phyloP scores from a whole-genome alignment of 1,140 invertebrate genomes.

The Hycleus phaleratus region DNA sequence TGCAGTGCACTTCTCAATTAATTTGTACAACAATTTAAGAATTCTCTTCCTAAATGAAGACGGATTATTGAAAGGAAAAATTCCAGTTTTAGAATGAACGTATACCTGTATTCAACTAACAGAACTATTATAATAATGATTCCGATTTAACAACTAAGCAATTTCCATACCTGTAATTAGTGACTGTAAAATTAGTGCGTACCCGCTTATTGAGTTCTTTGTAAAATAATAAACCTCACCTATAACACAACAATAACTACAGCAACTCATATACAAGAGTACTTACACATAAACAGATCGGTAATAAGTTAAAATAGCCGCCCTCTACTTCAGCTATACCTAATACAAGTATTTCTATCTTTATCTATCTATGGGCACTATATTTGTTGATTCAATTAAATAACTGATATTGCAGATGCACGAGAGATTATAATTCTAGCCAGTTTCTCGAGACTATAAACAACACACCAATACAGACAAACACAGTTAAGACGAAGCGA shows the following conservation, averaged over 20 bases:
- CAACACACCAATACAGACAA: neutral
- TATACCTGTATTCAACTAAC: too few species aligned
- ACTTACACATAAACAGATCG: too few species aligned
- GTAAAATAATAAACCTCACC: slow-evolving; percentile 1
- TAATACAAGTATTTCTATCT: too few species aligned
- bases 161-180: slow-evolving; percentile 12
- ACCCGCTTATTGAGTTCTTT: slow-evolving; percentile 7
- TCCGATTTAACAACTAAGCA: neutral
- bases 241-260: neutral
- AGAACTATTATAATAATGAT: too few species aligned
- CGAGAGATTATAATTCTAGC: slow-evolving; percentile 13
- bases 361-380: too few species aligned
- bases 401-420: slow-evolving; percentile 15
- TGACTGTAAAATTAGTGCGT: slow-evolving; percentile 7
- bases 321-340: too few species aligned
- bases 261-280: neutral
- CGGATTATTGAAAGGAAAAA: too few species aligned
- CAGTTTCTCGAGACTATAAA: slow-evolving; percentile 7
- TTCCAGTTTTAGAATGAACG: too few species aligned
- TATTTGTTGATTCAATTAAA: slow-evolving; percentile 17
- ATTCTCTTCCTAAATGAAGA: neutral
- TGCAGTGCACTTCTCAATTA: too few species aligned
- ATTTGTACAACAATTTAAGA: too few species aligned
- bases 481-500: neutral
- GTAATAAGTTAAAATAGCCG: too few species aligned